phyloP scores from a whole-genome alignment of 1,140 invertebrate genomes.

The Pissodes strobi region DNA sequence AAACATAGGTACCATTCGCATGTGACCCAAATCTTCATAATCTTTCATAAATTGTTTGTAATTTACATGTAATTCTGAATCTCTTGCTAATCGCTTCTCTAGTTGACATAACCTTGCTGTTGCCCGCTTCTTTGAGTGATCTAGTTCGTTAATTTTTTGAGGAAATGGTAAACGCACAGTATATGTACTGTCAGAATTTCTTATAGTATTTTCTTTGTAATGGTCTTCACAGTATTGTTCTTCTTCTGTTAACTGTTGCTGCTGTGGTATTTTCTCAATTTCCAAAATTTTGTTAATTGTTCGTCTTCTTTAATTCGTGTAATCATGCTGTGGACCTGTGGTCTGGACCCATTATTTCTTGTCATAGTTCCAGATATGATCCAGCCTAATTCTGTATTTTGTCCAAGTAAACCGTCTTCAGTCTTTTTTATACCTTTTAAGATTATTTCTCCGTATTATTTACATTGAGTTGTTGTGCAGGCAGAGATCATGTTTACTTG shows the following conservation, averaged over 20 bases:
- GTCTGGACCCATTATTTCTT: neutral
- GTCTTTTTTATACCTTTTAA: neutral
- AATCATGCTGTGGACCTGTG: neutral
- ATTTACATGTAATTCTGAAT: constrained; percentile 10
- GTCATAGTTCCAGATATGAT: constrained; percentile 23
- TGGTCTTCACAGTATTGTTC: neutral
- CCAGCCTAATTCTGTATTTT: constrained; percentile 35
- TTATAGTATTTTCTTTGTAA: neutral
- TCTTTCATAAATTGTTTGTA: constrained; percentile 45
- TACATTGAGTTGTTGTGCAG: neutral
- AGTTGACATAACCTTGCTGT: neutral
- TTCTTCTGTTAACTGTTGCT: neutral
- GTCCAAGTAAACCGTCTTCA: constrained; percentile 8
- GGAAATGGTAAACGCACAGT: neutral
- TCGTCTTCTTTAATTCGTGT: neutral
- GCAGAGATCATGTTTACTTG: neutral
- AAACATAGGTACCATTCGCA: constrained; percentile 31
- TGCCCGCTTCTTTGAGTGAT: neutral
- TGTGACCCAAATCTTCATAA: constrained; percentile 44
- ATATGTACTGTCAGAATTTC: neutral
- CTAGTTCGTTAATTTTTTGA: neutral
- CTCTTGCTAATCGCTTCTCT: neutral
- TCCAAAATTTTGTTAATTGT: neutral
- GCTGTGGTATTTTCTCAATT: neutral
- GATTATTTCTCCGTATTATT: neutral